Evolutionary conservation across 53 echinoderm and acorn worm genomes (phyloP), one percentile per base, ranked within the genome.

Genomic region (Mesocentrotus franciscanus): DNA sequence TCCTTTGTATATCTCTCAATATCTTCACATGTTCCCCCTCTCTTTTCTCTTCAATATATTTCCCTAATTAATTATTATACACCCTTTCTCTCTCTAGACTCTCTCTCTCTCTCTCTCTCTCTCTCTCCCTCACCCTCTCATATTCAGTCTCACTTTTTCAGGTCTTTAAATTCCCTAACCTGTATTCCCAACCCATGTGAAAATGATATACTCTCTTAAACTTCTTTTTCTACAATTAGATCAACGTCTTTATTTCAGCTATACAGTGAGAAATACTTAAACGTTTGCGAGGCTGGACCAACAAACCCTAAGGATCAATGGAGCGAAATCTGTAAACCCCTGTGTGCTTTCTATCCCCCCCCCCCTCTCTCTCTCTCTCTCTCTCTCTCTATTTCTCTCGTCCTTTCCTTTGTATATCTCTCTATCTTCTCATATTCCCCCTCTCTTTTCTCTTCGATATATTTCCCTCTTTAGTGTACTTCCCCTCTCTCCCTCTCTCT

Each of bases 191-290:
- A 9, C 11, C 60, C 8, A 60, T 60, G 60, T 8, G 11, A 70
- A 18, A 22, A 70, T 70, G 12, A 70, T 70, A 70, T 18, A 70
- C 70, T 70, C 70, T 22, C 70, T 15, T 18, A 22, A 70, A 70
- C 22, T 18, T 35, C 14, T 14, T 34, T 78, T 78, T 78, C 34
- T 78, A 78, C 78, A 78, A n/a, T n/a, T n/a, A 78, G 78, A 78
- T 78, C 34, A 71, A 78, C 78, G 7, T 33, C 35, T 78, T 78
- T 78, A 78, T 78, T 78, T 78, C 78, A 78, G 78, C 78, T 78
- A 78, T 78, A 35, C 35, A 78, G 35, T 78, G 35, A 78, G 33
- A 78, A 78, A 78, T 78, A 78, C 71, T n/a, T 71, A 13, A 71
- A n/a, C n/a, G n/a, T n/a, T n/a, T n/a, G n/a, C n/a, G n/a, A n/a